Base-by-base conservation (phyloP, 2,888 invertebrate genomes). In the Autographa gamma region DNA sequence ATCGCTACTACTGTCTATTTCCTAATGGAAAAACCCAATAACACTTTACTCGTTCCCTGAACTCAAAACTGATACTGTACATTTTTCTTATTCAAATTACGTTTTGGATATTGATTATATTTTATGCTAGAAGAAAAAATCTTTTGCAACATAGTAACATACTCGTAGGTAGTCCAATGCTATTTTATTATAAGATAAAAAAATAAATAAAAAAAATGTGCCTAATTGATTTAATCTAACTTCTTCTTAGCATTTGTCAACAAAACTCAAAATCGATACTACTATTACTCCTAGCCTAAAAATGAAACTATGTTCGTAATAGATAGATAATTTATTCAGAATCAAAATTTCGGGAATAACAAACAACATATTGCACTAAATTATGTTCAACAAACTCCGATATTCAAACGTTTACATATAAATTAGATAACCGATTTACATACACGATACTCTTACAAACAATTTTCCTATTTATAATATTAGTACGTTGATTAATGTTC, bases 401-500 rank as follows among this genome's bases (percentile, higher is more conserved):
- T 48, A 48, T 16, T n/a, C 16, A 48, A 48, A n/a, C n/a, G 48
- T n/a, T 48, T 48, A 48, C 48, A 48, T 48, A 48, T 48, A 48
- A 74, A 62, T 77, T 75, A 65, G 66, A 64, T 59, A 76, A 78
- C 74, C 63, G 71, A 71, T 60, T 67, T 52, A 74, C 65, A 68
- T 69, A 63, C 60, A 38, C 18, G 43, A 54, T 78, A 68, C 65
- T 63, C 65, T 56, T 71, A 63, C 71, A 79, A 77, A 78, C 68
- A 63, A 79, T 79, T 79, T 68, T 79, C 79, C 41, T 41, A 16
- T 58, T 34, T 67, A 77, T 71, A 66, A 74, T 79, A 79, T 79
- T 65, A 59, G n/a, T 52, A 1, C 43, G n/a, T 68, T 77, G 77
- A 77, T 77, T 77, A 77, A 77, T 79, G 77, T 75, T 79, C 63